Conservation (phyloP, 2,113 vertebrate species). For the Chaetops frenatus region DNA sequence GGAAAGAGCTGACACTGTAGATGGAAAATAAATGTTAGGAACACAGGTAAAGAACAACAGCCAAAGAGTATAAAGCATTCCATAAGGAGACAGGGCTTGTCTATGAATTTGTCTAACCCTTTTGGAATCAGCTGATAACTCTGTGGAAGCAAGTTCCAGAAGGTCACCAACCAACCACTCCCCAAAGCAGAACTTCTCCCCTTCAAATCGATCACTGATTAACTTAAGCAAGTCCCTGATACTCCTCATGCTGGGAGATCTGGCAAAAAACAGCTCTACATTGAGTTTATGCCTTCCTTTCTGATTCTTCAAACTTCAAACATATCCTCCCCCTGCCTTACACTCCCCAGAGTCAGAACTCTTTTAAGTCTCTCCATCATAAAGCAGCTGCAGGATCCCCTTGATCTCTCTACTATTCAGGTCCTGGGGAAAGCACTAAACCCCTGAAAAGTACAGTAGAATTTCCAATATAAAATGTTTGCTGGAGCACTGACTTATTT, state of each 20-base stretch:
- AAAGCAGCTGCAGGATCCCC: slow-evolving; percentile 9
- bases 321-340: neutral
- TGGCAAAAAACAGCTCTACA: neutral
- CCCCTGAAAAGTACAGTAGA: neutral
- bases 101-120: neutral
- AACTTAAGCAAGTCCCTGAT: neutral
- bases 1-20: neutral
- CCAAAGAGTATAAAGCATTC: neutral
- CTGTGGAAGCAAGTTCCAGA: neutral
- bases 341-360: neutral
- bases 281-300: neutral
- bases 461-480: neutral
- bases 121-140: neutral
- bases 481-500: neutral
- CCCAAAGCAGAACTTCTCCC: neutral
- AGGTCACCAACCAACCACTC: neutral
- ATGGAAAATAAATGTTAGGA: neutral
- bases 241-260: neutral
- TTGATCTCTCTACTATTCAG: slow-evolving; percentile 4
- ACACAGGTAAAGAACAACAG: neutral
- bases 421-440: neutral
- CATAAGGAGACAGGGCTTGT: neutral
- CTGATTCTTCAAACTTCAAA: neutral
- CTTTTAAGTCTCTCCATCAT: neutral
- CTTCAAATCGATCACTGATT: neutral